Evolutionary conservation across 2,888 invertebrate genomes (phyloP).

Genomic region (Rhagonycha lutea): DNA sequence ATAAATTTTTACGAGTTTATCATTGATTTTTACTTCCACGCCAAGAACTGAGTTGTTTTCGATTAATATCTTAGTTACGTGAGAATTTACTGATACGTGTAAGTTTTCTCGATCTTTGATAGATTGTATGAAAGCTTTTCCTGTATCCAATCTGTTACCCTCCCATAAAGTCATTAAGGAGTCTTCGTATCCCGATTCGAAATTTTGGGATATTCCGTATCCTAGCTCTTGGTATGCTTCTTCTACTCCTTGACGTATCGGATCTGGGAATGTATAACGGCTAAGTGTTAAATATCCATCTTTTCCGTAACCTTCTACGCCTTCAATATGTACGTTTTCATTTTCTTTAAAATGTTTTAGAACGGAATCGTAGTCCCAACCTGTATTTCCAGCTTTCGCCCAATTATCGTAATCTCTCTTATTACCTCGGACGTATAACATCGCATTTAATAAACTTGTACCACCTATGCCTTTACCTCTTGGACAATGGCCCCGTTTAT

Average conservation of each 20-base stretch:
- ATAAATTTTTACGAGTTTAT: conserved; percentile 36
- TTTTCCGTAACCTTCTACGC: conserved; percentile 24
- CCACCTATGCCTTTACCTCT: conserved; percentile 91
- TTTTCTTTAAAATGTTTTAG: conserved; percentile 79
- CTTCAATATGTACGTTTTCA: conserved; percentile 23
- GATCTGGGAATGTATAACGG: conserved; percentile 10
- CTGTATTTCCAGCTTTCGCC: conserved; percentile 80
- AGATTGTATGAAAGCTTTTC: conserved; percentile 61
- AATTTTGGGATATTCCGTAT: conserved; percentile 45
- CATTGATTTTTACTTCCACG: conserved; percentile 49
- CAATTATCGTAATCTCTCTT: conserved; percentile 85
- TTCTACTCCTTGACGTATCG: conserved; percentile 15
- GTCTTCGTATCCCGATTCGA: conserved; percentile 47
- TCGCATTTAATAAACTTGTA: conserved; percentile 84
- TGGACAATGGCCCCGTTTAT: conserved; percentile 87
- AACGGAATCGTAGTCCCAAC: conserved; percentile 84
- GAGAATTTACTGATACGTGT: conserved; percentile 59
- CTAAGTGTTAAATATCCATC: conserved; percentile 26
- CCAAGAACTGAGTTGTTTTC: conserved; percentile 51
- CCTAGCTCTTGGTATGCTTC: conserved; percentile 41
- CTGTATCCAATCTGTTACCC: conserved; percentile 60
- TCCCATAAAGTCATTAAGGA: conserved; percentile 52
- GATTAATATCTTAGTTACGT: conserved; percentile 61
- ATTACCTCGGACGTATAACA: conserved; percentile 90
- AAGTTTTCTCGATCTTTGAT: conserved; percentile 61